These are phyloP conservation scores for Equus przewalskii DNA, from an alignment of 2,113 vertebrate species.

Conservation along the genomic window DNA sequence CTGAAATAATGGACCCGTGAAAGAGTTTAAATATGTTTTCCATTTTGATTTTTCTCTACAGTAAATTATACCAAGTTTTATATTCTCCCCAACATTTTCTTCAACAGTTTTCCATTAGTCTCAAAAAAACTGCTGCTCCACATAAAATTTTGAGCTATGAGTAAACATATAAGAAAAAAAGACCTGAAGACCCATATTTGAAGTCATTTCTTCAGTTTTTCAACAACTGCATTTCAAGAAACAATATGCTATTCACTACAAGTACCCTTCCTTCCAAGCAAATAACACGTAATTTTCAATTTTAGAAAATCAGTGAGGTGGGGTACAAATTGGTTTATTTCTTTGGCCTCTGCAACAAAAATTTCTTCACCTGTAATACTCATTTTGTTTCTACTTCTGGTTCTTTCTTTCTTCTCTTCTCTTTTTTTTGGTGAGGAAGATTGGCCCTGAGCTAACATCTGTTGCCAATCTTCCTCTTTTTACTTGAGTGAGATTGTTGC, in stretches of 20 bases:
- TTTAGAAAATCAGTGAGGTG: constrained; percentile 52
- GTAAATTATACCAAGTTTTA: constrained; percentile 83
- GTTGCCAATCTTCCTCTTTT: no score
- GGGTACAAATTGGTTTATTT: constrained; percentile 36
- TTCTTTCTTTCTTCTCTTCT: not conserved
- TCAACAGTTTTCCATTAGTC: constrained; percentile 79
- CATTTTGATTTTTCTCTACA: constrained; percentile 83
- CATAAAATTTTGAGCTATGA: constrained; percentile 73
- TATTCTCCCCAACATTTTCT: constrained; percentile 75
- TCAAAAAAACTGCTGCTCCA: constrained; percentile 75
- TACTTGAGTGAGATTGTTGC: no score
- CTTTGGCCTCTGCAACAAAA: constrained; percentile 42
- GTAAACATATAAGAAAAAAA: constrained; percentile 66
- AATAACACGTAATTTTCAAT: constrained; percentile 48
- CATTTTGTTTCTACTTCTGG: constrained; percentile 48
- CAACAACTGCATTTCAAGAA: constrained; percentile 68
- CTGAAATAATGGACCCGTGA: constrained; percentile 75
- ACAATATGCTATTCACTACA: constrained; percentile 9
- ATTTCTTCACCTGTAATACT: not conserved
- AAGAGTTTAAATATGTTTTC: constrained; percentile 83
- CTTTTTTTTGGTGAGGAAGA: no score
- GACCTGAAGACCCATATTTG: constrained; percentile 36
- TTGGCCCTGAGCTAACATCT: no score
- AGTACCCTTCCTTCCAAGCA: constrained; percentile 40
- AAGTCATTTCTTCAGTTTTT: constrained; percentile 64